Evolutionary conservation across 1,140 invertebrate species (phyloP).

Genomic region (Drosophila orena): DNA sequence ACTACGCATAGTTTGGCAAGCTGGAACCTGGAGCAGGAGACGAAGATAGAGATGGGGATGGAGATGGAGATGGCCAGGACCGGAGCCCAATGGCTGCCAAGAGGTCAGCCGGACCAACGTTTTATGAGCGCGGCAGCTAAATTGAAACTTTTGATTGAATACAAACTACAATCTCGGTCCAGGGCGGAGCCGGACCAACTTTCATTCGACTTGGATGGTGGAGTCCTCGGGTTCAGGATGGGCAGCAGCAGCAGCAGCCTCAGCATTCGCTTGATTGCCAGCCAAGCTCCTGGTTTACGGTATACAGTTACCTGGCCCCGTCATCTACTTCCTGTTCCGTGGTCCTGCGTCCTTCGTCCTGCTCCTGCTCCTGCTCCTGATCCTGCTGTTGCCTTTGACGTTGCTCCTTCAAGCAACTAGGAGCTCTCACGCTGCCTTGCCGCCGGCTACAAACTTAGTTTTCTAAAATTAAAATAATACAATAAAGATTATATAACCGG

Average conservation of each 20-base stretch:
- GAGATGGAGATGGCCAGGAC: slow-evolving; percentile 1
- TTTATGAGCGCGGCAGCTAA: slow-evolving; percentile 67
- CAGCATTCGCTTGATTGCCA: slow-evolving; percentile 21
- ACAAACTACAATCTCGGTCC: slow-evolving; percentile 75
- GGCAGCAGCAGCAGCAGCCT: not conserved
- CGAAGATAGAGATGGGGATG: not conserved
- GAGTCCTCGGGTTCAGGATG: slow-evolving; percentile 25
- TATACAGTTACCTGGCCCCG: slow-evolving; percentile 33
- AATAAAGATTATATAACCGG: slow-evolving; percentile 75
- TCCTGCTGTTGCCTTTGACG: slow-evolving; percentile 3
- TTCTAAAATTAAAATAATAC: slow-evolving; percentile 83
- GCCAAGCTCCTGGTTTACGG: slow-evolving; percentile 42
- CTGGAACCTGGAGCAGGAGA: slow-evolving; percentile 24
- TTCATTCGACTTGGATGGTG: slow-evolving; percentile 36
- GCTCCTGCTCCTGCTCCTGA: slow-evolving; percentile 7
- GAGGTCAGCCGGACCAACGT: slow-evolving; percentile 42
- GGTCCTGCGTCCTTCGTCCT: not conserved
- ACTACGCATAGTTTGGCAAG: slow-evolving; percentile 71
- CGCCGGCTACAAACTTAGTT: slow-evolving; percentile 64
- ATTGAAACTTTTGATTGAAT: slow-evolving; percentile 83
- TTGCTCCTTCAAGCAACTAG: not conserved
- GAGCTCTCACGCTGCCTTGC: slow-evolving; percentile 43
- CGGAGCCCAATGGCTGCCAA: slow-evolving; percentile 25
- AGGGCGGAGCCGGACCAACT: slow-evolving; percentile 35
- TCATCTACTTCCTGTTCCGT: not conserved